Conservation (phyloP, 2,797 vertebrate species). For the Acanthornis magna region DNA sequence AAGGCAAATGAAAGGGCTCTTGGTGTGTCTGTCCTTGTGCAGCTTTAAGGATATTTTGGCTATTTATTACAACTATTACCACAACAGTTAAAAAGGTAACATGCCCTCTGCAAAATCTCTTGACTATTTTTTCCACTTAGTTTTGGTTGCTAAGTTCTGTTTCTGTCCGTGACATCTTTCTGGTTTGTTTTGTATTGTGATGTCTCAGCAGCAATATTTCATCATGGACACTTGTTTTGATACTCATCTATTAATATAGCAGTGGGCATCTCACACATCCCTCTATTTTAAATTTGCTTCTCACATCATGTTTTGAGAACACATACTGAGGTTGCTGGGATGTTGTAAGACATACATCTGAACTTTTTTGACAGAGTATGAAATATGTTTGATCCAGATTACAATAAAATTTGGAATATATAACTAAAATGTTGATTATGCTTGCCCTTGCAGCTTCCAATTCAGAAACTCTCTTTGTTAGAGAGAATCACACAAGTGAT, state of each 20-base stretch:
- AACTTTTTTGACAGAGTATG: background rate
- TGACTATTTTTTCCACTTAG: background rate
- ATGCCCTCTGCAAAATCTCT: background rate
- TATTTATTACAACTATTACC: slow-evolving; percentile 21
- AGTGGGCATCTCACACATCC: background rate
- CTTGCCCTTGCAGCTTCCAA: background rate
- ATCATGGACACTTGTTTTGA: background rate
- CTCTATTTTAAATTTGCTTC: background rate
- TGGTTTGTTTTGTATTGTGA: background rate
- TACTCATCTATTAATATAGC: background rate
- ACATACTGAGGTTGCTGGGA: background rate
- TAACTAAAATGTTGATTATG: background rate
- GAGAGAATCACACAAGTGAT: background rate
- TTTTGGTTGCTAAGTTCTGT: slow-evolving; percentile 27
- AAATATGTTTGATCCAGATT: background rate
- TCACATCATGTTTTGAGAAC: background rate
- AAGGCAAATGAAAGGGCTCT: background rate
- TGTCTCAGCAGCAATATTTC: slow-evolving; percentile 22
- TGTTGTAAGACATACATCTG: background rate
- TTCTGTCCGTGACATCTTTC: background rate
- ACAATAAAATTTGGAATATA: background rate
- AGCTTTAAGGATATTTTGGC: background rate
- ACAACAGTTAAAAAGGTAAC: background rate
- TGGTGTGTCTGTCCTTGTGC: background rate
- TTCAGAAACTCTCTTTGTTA: background rate